Evolutionary conservation across 1,140 invertebrate genomes (phyloP).

Genomic region (Lineus longissimus): DNA sequence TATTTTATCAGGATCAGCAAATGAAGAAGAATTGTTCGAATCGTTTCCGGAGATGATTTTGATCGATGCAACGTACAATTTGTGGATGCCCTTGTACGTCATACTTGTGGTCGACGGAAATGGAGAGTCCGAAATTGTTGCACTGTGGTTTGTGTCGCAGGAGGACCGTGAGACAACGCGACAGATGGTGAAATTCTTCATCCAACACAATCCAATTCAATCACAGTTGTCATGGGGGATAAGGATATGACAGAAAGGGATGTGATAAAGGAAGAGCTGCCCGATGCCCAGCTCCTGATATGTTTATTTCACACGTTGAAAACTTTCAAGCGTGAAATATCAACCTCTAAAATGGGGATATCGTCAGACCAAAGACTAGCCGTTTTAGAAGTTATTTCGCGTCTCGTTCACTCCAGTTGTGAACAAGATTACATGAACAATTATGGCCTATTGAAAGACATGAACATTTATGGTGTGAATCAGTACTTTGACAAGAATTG

Average conservation of each 20-base stretch:
- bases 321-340: background rate
- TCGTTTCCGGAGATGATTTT: background rate
- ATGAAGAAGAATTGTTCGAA: background rate
- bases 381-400: background rate
- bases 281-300: background rate
- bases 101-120: background rate
- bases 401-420: background rate
- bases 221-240: background rate
- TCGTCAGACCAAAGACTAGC: background rate
- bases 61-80: background rate
- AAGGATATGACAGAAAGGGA: slow-evolving; percentile 2
- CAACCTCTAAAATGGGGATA: background rate
- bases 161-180: background rate
- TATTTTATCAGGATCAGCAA: background rate
- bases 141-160: background rate
- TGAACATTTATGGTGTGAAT: background rate
- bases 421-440: background rate
- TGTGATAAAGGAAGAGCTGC: background rate
- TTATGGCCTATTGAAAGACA: background rate
- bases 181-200: background rate
- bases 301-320: background rate
- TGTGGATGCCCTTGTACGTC: background rate
- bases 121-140: slow-evolving; percentile 5
- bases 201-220: background rate
- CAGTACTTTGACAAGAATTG: background rate